Conservation (phyloP, 2,888 invertebrate genomes). For the Parelbella ahira region DNA sequence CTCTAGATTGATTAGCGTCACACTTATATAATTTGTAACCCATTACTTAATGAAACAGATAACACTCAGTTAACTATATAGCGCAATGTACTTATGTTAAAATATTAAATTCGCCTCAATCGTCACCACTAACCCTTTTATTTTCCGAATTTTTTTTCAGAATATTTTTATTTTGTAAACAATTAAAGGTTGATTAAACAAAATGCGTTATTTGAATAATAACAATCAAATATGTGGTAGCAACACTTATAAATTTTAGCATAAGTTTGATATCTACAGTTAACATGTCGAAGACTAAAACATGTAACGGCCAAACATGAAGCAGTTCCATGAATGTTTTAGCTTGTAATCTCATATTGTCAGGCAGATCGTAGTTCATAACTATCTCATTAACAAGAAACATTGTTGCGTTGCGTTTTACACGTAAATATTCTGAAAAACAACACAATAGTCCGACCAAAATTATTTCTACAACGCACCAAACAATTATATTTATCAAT, state of each 20-base stretch:
- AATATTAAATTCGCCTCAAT: no score
- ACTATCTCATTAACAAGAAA: conserved; percentile 53
- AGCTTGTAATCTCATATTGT: conserved; percentile 48
- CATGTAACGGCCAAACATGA: conserved; percentile 49
- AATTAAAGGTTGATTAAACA: conserved; percentile 30
- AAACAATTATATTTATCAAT: conserved; percentile 41
- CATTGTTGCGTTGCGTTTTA: conserved; percentile 44
- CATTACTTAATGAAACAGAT: no score
- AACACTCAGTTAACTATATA: no score
- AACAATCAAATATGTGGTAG: conserved; percentile 61
- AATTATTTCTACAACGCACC: conserved; percentile 43
- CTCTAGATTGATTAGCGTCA: no score
- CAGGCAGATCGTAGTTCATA: conserved; percentile 55
- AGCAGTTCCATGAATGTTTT: conserved; percentile 59
- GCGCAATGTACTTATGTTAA: no score
- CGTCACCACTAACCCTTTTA: no score
- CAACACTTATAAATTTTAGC: conserved; percentile 59
- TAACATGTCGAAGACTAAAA: conserved; percentile 53
- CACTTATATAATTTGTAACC: no score
- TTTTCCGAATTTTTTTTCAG: no score
- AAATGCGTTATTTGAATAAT: conserved; percentile 59
- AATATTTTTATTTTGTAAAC: no score
- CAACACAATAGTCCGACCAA: conserved; percentile 16
- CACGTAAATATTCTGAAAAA: conserved; percentile 32
- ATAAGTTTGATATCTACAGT: conserved; percentile 56